phyloP scores from a whole-genome alignment of 1,140 invertebrate genomes.

The Nixonia krombeini region DNA sequence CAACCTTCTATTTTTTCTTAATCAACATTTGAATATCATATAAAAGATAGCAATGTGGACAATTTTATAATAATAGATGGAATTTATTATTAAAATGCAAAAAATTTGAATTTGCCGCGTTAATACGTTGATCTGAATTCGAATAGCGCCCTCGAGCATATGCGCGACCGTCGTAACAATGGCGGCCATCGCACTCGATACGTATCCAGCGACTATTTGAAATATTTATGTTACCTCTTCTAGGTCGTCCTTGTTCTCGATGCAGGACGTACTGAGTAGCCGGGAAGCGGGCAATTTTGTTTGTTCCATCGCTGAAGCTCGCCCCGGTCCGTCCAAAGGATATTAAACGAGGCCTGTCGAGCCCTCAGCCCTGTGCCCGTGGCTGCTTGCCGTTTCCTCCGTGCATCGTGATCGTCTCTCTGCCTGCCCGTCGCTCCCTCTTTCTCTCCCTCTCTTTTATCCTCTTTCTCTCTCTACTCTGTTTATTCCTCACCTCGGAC shows the following conservation, averaged over 20 bases:
- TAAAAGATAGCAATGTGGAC: too few species aligned
- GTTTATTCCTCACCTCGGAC: constrained; percentile 60
- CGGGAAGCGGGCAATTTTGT: constrained; percentile 57
- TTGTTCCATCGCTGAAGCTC: constrained; percentile 60
- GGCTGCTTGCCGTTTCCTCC: constrained; percentile 67
- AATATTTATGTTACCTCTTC: constrained; percentile 80
- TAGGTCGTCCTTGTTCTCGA: constrained; percentile 87
- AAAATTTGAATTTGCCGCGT: constrained; percentile 57
- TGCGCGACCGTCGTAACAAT: constrained; percentile 66
- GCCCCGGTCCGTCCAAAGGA: constrained; percentile 40
- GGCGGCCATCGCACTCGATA: constrained; percentile 65
- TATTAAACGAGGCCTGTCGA: constrained; percentile 52
- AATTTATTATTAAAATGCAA: too few species aligned
- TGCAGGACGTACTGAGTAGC: constrained; percentile 76
- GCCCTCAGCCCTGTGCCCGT: constrained; percentile 67
- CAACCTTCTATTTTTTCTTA: too few species aligned
- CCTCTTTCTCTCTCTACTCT: constrained; percentile 46
- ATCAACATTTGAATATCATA: too few species aligned
- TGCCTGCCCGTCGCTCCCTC: constrained; percentile 51
- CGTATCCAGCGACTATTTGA: constrained; percentile 63
- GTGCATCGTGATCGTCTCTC: constrained; percentile 68
- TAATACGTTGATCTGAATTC: constrained; percentile 38
- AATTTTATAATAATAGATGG: too few species aligned
- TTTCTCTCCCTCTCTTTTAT: constrained; percentile 35
- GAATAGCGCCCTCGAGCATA: constrained; percentile 56